Evolutionary conservation across 2,888 invertebrate species (phyloP).

Genomic region (Aelia acuminata): DNA sequence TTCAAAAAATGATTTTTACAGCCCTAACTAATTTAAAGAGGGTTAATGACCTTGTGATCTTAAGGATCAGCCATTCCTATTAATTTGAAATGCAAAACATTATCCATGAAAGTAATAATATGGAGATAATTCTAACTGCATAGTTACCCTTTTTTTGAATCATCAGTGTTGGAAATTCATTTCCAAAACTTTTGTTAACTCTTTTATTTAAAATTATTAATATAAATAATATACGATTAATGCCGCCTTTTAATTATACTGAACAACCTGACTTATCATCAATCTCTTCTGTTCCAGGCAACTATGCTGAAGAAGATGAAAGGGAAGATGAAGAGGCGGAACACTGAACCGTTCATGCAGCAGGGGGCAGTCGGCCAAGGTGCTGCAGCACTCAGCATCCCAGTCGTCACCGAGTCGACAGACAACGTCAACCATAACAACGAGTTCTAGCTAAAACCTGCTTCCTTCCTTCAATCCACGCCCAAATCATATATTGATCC

Average conservation of each 20-base stretch:
- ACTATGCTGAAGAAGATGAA: conserved; percentile 99
- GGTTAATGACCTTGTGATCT: too few species aligned
- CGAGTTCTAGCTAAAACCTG: conserved; percentile 64
- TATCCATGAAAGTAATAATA: too few species aligned
- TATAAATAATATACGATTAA: too few species aligned
- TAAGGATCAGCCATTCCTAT: too few species aligned
- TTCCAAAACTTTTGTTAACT: too few species aligned
- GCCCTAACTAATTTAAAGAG: too few species aligned
- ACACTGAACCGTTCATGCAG: conserved; percentile 88
- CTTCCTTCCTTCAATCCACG: conserved; percentile 9
- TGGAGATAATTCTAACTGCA: background rate
- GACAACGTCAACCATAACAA: conserved; percentile 65
- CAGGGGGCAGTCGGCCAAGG: conserved; percentile 63
- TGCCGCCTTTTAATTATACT: background rate
- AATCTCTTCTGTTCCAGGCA: conserved; percentile 76
- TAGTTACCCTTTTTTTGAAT: background rate
- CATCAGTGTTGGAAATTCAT: background rate
- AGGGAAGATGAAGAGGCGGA: conserved; percentile 95
- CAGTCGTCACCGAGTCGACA: conserved; percentile 62
- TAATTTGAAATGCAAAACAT: too few species aligned
- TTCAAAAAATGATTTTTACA: too few species aligned
- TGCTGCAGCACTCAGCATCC: conserved; percentile 62
- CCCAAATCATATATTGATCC: background rate
- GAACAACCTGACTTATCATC: background rate
- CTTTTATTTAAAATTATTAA: background rate